phyloP scores from a whole-genome alignment of 2,797 vertebrate species.

The Clarias laeviceps region DNA sequence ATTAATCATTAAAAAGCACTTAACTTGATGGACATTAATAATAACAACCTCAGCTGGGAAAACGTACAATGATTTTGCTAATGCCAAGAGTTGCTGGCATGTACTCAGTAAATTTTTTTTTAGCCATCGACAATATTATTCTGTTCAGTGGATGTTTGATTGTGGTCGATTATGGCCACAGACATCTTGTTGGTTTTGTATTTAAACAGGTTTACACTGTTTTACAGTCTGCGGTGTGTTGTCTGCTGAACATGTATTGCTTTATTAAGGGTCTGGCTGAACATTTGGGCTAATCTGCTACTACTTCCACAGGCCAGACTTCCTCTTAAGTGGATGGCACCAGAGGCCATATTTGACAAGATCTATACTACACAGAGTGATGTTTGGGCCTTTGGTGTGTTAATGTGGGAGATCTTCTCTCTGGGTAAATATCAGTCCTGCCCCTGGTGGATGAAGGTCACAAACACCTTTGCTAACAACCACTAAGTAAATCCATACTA shows the following conservation, averaged over 20 bases:
- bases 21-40: constrained; percentile 34
- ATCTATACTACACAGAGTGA: constrained; percentile 94
- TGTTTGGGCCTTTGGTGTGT: constrained; percentile 92
- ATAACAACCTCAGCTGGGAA: constrained; percentile 39
- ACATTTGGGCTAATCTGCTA: constrained; percentile 22
- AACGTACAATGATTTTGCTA: constrained; percentile 32
- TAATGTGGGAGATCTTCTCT: constrained; percentile 96
- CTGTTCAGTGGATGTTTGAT: constrained; percentile 44
- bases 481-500: background rate
- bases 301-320: constrained; percentile 81
- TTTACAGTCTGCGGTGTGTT: constrained; percentile 32
- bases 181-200: constrained; percentile 33
- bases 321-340: constrained; percentile 95
- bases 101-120: constrained; percentile 39
- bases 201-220: constrained; percentile 37
- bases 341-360: constrained; percentile 96
- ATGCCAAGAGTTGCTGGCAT: constrained; percentile 47
- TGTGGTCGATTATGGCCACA: constrained; percentile 35
- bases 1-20: constrained; percentile 36
- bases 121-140: constrained; percentile 51
- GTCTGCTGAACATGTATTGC: constrained; percentile 4
- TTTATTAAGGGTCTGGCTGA: constrained; percentile 10
- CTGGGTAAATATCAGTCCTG: constrained; percentile 78
- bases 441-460: background rate
- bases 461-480: background rate